Percentiles rank a stretch among this genome's conserved stretches.
These are phyloP conservation scores for Esox niger DNA, from an alignment of 2,113 vertebrate genomes.

Conservation along the genomic window DNA sequence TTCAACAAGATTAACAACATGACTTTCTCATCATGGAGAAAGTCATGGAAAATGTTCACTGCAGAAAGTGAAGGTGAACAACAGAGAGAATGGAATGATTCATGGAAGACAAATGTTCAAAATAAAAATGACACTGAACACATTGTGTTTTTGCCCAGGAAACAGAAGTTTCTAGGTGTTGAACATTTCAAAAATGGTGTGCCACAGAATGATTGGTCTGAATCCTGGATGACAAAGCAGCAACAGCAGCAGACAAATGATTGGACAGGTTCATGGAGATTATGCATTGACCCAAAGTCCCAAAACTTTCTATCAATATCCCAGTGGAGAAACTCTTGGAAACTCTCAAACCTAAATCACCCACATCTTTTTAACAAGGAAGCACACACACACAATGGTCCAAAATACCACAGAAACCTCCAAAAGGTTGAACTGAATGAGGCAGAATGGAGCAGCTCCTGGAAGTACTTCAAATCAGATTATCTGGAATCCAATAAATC, in stretches of 20 bases:
- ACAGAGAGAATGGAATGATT: conserved; percentile 10
- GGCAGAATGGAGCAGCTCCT: conserved; percentile 9
- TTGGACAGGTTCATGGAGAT: conserved; percentile 13
- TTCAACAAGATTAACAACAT: conserved; percentile 19
- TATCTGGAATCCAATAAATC: background rate
- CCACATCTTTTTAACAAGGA: background rate
- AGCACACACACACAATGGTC: background rate
- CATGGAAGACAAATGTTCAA: conserved; percentile 10
- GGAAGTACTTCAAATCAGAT: conserved; percentile 13
- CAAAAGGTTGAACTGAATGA: background rate
- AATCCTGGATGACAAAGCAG: conserved; percentile 4
- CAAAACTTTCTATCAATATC: background rate
- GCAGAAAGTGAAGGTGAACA: background rate
- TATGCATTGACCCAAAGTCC: background rate
- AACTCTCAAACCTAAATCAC: conserved; percentile 4
- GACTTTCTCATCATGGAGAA: background rate
- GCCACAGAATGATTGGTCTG: conserved; percentile 11
- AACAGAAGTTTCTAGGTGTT: conserved; percentile 3
- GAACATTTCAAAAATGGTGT: background rate
- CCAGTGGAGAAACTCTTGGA: conserved; percentile 15
- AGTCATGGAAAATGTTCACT: conserved; percentile 9
- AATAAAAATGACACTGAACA: background rate
- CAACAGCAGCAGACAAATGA: background rate
- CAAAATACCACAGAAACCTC: background rate
- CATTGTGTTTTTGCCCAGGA: background rate